Base-by-base conservation (phyloP, 2,797 vertebrate species). In the Alectoris magna region DNA sequence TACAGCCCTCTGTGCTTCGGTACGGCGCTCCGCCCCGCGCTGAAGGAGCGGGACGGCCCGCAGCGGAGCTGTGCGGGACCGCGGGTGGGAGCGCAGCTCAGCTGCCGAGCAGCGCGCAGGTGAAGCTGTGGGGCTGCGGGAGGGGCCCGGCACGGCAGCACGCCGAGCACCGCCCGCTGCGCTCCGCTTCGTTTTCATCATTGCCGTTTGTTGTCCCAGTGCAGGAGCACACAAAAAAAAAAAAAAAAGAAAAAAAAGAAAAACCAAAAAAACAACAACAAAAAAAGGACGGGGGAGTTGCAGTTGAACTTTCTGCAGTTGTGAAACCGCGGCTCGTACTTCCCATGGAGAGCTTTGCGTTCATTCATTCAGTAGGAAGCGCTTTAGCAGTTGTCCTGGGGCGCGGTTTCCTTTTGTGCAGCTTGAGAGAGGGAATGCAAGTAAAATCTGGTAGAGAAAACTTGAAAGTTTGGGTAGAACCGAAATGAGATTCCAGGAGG, bases 341-440 rank as follows among this genome's bases (percentile, higher is more conserved):
- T 39, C 17, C 4, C 6, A 27, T 44, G 5, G 12, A 38, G 14
- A 16, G 6, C 6, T 1, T 0, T 10, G 23, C 44, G 27, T 6
- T 66, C 4, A 27, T 6, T 66, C 4, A 4, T 44, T 36, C 51
- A 7, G 18, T 15, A 22, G 67, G 7, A 78, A 66, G 34, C 34
- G 6, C 34, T 34, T 34, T 34, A 34, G 34, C 36, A 10, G 16
- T 6, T 79, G 67, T 60, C 60, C 38, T 79, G 75, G 72, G 44
- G 82, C 22, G 1, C 7, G 10, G 2, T 18, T 51, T 21, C 21
- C 3, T 24, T 72, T 69, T 73, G 31, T 48, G 8, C 10, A 7
- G 34, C n/a, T 55, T 55, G 9, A n/a, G 73, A 71, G 78, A 22
- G 19, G 18, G 8, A 84, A 44, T 38, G 3, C 1, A 3, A 41